phyloP scores from a whole-genome alignment of 2,888 invertebrate species.

The Subacronicta megacephala region DNA sequence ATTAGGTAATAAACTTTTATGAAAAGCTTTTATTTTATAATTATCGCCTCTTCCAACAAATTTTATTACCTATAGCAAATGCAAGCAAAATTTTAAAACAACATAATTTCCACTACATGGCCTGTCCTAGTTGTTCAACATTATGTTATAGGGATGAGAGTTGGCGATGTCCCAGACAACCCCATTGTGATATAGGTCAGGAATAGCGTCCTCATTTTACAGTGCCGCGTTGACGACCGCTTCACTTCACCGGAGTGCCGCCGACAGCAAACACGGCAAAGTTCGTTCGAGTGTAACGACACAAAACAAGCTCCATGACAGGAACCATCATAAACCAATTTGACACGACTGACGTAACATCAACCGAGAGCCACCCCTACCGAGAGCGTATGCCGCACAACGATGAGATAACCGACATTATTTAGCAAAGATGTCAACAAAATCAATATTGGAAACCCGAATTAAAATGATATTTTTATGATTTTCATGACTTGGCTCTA shows the following conservation, averaged over 20 bases:
- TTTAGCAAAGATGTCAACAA: constrained; percentile 12
- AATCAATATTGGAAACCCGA: constrained; percentile 3
- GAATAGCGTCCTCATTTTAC: constrained; percentile 76
- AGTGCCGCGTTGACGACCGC: constrained; percentile 61
- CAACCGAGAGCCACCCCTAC: constrained; percentile 38
- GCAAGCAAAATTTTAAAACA: constrained; percentile 39
- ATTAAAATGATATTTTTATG: not conserved
- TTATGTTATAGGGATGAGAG: constrained; percentile 62
- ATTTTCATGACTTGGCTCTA: not conserved
- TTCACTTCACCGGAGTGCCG: constrained; percentile 43
- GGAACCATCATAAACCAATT: constrained; percentile 64
- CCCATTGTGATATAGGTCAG: constrained; percentile 84
- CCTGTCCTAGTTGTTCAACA: constrained; percentile 54
- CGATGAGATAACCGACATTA: constrained; percentile 28
- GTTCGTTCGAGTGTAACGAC: constrained; percentile 61
- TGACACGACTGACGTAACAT: constrained; percentile 64
- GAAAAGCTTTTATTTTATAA: too few relatives aligned
- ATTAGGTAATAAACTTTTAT: too few relatives aligned
- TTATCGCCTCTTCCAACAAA: too few relatives aligned
- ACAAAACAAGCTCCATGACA: constrained; percentile 53
- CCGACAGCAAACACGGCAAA: constrained; percentile 47
- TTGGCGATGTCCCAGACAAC: constrained; percentile 82
- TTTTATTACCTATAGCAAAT: constrained; percentile 26
- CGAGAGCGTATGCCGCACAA: constrained; percentile 27
- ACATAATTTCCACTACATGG: constrained; percentile 55